Conservation (phyloP, 2,888 invertebrate genomes). For the Pachliopta kotzebuea region DNA sequence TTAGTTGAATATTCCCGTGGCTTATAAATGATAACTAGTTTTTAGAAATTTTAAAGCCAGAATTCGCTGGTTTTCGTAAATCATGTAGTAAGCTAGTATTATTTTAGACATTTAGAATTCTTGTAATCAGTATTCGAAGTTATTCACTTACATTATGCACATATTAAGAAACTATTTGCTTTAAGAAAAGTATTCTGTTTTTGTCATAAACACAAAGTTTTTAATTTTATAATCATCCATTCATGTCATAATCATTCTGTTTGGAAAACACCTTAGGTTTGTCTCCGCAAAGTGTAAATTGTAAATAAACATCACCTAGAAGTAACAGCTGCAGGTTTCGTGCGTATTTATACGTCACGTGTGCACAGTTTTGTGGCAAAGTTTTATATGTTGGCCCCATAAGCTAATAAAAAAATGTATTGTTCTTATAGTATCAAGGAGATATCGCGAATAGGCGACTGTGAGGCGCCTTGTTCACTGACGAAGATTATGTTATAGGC, state of each 20-base stretch:
- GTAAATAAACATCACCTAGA: conserved; percentile 6
- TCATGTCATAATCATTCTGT: background rate
- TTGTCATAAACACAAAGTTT: too few species aligned
- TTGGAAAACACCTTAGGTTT: background rate
- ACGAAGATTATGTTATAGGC: conserved; percentile 67
- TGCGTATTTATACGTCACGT: conserved; percentile 38
- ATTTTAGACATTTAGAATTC: too few species aligned
- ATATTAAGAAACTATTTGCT: too few species aligned
- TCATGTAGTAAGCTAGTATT: too few species aligned
- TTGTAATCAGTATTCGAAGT: too few species aligned
- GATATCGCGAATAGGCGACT: conserved; percentile 64
- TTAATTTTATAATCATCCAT: too few species aligned
- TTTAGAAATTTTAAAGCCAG: too few species aligned
- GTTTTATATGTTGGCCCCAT: conserved; percentile 45
- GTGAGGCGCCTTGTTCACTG: conserved; percentile 43
- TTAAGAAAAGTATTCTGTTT: too few species aligned
- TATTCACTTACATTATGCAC: too few species aligned
- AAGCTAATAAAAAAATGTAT: conserved; percentile 61
- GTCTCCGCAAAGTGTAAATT: background rate
- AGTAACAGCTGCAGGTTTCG: conserved; percentile 3
- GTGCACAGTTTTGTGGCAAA: conserved; percentile 53
- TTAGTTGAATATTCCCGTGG: too few species aligned
- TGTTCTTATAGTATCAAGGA: conserved; percentile 77
- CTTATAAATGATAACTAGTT: too few species aligned
- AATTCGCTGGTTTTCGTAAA: too few species aligned